Evolutionary conservation across 2,113 vertebrate species (phyloP).

Genomic region (Scartelaos histophorus): DNA sequence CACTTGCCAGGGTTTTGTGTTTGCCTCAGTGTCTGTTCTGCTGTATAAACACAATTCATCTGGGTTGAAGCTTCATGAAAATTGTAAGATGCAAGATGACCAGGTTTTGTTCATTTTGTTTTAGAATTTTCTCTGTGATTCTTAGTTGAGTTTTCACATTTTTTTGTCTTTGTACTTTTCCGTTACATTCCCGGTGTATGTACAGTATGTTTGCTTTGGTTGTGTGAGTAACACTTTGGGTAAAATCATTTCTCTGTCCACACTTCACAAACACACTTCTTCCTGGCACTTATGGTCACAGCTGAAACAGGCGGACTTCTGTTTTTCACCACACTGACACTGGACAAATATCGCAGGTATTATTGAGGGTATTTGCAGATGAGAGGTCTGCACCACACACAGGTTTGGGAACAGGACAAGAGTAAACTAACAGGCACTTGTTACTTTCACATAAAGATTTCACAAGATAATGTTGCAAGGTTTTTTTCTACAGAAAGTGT

Average conservation of each 20-base stretch:
- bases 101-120: not conserved
- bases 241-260: not conserved
- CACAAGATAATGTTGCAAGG: not conserved
- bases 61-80: not conserved
- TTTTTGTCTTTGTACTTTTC: not conserved
- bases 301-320: not conserved
- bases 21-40: not conserved
- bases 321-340: not conserved
- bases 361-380: not conserved
- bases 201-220: not conserved
- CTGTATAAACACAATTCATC: not conserved
- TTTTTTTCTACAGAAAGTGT: not conserved
- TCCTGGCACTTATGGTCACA: not conserved
- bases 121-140: not conserved
- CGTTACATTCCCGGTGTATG: not conserved
- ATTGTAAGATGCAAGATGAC: not conserved
- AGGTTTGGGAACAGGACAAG: not conserved
- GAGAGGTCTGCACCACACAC: not conserved
- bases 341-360: not conserved
- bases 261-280: not conserved
- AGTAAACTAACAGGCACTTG: conserved; percentile 1
- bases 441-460: not conserved
- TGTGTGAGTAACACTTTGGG: not conserved
- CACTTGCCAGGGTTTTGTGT: conserved; percentile 3
- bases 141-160: not conserved